phyloP scores from a whole-genome alignment of 2,888 invertebrate species.

The Ichneumon xanthorius region DNA sequence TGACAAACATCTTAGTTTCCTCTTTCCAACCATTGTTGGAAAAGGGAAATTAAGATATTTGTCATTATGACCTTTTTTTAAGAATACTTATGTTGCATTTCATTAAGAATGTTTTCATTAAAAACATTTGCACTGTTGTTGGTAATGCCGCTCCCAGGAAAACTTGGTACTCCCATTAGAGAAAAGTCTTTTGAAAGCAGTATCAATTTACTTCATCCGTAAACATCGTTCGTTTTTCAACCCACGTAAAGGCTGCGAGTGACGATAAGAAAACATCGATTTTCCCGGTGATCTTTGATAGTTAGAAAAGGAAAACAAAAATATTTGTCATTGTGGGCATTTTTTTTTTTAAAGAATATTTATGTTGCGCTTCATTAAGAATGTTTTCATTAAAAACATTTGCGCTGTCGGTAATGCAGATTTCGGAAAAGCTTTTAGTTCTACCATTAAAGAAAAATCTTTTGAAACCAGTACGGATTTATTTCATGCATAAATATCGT shows the following conservation, averaged over 20 bases:
- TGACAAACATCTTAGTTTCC: no score
- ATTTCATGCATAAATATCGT: slow-evolving; percentile 31
- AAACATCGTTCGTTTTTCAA: background rate
- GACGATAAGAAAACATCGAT: slow-evolving; percentile 15
- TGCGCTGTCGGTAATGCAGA: background rate
- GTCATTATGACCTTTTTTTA: background rate
- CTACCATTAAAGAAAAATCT: background rate
- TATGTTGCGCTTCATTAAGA: background rate
- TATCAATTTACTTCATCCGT: background rate
- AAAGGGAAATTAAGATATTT: background rate
- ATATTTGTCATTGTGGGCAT: background rate
- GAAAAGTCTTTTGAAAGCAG: background rate
- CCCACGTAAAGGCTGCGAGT: background rate
- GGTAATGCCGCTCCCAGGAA: background rate
- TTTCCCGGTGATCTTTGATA: background rate
- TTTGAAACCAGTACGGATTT: slow-evolving; percentile 13
- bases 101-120: background rate
- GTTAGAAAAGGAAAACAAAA: background rate
- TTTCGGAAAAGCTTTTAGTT: background rate
- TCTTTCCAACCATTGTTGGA: no score
- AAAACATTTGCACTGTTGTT: background rate
- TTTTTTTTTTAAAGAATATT: background rate
- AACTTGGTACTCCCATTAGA: background rate
- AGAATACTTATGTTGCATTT: background rate
- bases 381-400: background rate